Evolutionary conservation across 2,888 invertebrate genomes (phyloP).

Genomic region (Laspeyria flexula): DNA sequence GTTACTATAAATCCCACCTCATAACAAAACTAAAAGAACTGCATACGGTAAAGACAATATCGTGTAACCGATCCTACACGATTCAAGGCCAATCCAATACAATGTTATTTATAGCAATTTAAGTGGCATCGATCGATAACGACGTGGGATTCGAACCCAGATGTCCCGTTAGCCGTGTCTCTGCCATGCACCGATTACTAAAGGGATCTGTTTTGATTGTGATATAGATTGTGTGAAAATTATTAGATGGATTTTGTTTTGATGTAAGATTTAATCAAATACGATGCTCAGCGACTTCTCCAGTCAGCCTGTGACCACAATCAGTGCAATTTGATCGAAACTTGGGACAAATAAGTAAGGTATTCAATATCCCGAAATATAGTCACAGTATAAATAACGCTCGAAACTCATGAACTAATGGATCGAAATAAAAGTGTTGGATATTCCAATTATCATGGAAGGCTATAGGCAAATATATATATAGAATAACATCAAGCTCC

Average conservation of each 20-base stretch:
- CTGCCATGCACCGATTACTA: constrained; percentile 32
- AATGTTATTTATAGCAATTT: constrained; percentile 43
- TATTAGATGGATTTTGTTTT: constrained; percentile 1
- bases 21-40: not conserved
- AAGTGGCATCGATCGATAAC: constrained; percentile 44
- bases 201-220: constrained; percentile 30
- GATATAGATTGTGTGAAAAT: constrained; percentile 7
- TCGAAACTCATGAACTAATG: no score
- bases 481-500: no score
- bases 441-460: no score
- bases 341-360: no score
- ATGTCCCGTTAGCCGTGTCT: constrained; percentile 34
- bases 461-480: no score
- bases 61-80: constrained; percentile 10
- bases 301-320: no score
- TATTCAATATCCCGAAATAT: no score
- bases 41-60: not conserved
- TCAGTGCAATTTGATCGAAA: no score
- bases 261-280: not conserved
- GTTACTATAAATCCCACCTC: no score
- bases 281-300: no score
- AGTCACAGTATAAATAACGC: no score
- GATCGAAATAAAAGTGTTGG: no score
- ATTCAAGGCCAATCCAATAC: constrained; percentile 30
- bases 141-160: constrained; percentile 49